Percentiles rank a stretch among this genome's conserved stretches.
phyloP scores from a whole-genome alignment of 2,113 vertebrate species.

The Collichthys lucidus region DNA sequence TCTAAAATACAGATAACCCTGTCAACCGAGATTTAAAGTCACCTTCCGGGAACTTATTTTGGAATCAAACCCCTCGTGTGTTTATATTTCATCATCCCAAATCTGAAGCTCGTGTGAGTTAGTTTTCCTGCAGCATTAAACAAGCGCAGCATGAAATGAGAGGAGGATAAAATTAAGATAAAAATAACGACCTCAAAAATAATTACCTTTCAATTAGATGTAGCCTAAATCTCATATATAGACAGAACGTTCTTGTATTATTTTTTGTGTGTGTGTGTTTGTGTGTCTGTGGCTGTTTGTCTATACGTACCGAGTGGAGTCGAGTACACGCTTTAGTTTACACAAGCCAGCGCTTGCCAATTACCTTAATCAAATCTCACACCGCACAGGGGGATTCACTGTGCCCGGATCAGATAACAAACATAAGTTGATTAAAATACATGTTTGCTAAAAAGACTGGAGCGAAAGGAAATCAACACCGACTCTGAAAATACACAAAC shows the following conservation, averaged over 20 bases:
- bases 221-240: background rate
- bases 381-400: conserved; percentile 58
- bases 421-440: conserved; percentile 78
- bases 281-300: conserved; percentile 44
- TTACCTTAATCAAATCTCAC: conserved; percentile 80
- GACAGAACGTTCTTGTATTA: background rate
- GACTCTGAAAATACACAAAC: conserved; percentile 33
- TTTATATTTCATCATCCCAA: conserved; percentile 19
- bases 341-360: conserved; percentile 64
- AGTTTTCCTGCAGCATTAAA: conserved; percentile 13
- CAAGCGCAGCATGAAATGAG: background rate
- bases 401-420: conserved; percentile 75
- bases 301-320: conserved; percentile 35
- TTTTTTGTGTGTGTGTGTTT: conserved; percentile 39
- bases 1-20: conserved; percentile 12
- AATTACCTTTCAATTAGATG: conserved; percentile 14
- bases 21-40: background rate
- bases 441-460: conserved; percentile 64
- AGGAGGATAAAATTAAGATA: conserved; percentile 11
- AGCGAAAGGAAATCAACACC: conserved; percentile 47
- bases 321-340: conserved; percentile 47
- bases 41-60: background rate
- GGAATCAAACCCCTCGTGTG: background rate
- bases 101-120: conserved; percentile 1
- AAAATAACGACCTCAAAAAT: no score